Conservation (phyloP, 1,140 invertebrate species). For the Orussus abietinus region DNA sequence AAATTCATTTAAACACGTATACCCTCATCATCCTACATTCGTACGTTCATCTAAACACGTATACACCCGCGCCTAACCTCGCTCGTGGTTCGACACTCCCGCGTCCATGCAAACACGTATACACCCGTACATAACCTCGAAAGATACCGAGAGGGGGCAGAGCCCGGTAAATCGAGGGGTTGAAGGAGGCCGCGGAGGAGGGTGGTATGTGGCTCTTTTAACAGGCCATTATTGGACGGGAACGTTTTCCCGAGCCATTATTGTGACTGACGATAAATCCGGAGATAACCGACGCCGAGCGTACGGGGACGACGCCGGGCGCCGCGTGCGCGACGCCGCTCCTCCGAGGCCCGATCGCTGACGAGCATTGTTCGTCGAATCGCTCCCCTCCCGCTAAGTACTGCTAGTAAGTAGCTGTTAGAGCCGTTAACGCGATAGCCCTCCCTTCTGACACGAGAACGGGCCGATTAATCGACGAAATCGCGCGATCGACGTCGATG, state of each 20-base stretch:
- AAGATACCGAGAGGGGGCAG: too few relatives aligned
- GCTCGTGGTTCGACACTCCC: too few relatives aligned
- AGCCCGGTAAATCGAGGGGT: too few relatives aligned
- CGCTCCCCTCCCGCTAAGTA: conserved; percentile 5
- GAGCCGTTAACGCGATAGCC: too few relatives aligned
- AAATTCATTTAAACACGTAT: too few relatives aligned
- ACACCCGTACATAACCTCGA: too few relatives aligned
- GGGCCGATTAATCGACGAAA: conserved; percentile 18
- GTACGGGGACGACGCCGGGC: conserved; percentile 21
- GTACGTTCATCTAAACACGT: too few relatives aligned
- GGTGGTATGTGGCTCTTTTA: conserved; percentile 25
- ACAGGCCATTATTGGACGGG: conserved; percentile 32
- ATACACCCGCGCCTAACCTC: too few relatives aligned
- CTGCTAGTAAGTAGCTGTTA: not conserved
- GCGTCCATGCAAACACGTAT: too few relatives aligned
- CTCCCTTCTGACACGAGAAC: not conserved
- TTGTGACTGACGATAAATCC: conserved; percentile 38
- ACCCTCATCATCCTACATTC: too few relatives aligned
- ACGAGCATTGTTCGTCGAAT: conserved; percentile 31
- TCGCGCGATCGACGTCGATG: too few relatives aligned
- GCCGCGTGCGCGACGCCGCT: conserved; percentile 31
- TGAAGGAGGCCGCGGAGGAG: too few relatives aligned
- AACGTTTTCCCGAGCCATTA: conserved; percentile 35
- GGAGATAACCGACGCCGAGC: conserved; percentile 30
- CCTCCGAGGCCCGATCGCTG: conserved; percentile 22